Evolutionary conservation across 1,140 invertebrate genomes (phyloP), one percentile per base, ranked within the genome.

Genomic region (Drosophila setifemur): DNA sequence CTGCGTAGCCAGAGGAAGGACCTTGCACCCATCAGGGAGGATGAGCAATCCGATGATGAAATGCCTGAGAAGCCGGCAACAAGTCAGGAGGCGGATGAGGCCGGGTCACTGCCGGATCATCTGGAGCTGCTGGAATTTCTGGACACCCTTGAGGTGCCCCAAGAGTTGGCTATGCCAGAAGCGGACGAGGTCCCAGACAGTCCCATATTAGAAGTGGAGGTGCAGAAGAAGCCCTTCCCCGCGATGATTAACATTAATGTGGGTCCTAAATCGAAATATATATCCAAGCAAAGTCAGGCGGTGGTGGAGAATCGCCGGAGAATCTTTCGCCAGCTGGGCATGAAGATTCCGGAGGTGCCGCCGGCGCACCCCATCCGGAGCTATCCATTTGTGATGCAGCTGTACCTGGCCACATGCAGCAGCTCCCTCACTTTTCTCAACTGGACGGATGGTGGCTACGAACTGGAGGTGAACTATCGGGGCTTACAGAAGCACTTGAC

Each of bases 401-500:
- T 85, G 0, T 61, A 60, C 6, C 5, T 85, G 40, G 49, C 40
- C 14, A 29, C 81, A 8, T 18, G 26, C 16, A 69, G 25, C 0
- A 11, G 11, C 0, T 2, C n/a, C 3, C 4, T 74, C 1, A 0
- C 12, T 0, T 73, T 57, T 6, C 7, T 85, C 4, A 31, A 44
- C 2, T 85, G 81, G 81, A 29, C 71, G 0, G 23, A 4, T 0
- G 16, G 23, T 21, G 75, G 61, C 0, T 3, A 9, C 6, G 35
- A 53, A 4, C n/a, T 86, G 42, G 25, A 50, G 4, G 2, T 85
- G 23, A 29, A 73, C 1, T 81, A 86, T 29, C 0, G 28, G 18
- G 60, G 35, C 0, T 4, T 85, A 45, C 81, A 85, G 57, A 21
- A 69, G 4, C 53, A 85, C 29, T 40, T 85, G 26, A 7, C 11